Conservation (phyloP, 2,113 vertebrate genomes). For the Mesembrinibis cayennensis region DNA sequence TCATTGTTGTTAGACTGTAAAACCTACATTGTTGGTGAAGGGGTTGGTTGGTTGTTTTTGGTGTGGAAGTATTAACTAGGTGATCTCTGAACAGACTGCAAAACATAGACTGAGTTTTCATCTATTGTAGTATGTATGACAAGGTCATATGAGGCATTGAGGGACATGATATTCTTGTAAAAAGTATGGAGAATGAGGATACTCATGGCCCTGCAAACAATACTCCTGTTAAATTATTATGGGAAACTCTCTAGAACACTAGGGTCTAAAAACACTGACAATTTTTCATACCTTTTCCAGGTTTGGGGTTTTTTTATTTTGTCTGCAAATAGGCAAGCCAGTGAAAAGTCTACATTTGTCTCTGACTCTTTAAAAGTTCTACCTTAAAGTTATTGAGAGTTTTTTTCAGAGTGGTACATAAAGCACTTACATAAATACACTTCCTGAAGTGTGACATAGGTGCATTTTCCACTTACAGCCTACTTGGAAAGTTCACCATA, state of each 20-base stretch:
- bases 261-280: background rate
- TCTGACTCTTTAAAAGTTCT: background rate
- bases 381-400: background rate
- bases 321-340: background rate
- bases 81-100: slow-evolving; percentile 2
- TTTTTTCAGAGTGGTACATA: background rate
- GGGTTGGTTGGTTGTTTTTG: background rate
- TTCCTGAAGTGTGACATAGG: background rate
- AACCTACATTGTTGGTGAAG: background rate
- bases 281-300: background rate
- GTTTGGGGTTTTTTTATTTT: background rate
- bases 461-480: background rate
- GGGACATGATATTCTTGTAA: background rate
- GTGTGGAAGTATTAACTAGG: background rate
- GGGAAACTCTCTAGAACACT: background rate
- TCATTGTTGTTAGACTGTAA: background rate
- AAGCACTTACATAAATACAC: background rate
- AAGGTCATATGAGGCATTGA: background rate
- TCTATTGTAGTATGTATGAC: background rate
- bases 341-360: background rate
- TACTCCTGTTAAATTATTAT: background rate
- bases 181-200: background rate
- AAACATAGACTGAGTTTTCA: background rate
- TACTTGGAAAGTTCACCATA: background rate
- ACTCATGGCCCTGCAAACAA: background rate